Evolutionary conservation across 2,888 invertebrate species (phyloP).

Genomic region (Agrochola litura): DNA sequence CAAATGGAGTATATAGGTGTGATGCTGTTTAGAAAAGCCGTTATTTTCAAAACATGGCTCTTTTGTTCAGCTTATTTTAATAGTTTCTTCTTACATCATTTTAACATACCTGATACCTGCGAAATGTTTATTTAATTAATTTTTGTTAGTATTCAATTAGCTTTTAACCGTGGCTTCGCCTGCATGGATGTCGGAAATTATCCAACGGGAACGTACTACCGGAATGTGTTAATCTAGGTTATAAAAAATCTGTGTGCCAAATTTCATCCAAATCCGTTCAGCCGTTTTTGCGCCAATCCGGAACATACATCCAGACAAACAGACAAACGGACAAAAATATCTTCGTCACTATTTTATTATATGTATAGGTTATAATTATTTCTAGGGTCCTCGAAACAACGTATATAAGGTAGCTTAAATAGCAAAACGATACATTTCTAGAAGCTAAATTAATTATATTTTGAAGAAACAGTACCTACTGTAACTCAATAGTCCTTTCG

Average conservation of each 20-base stretch:
- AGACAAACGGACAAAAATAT: neutral
- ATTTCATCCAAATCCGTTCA: neutral
- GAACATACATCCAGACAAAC: neutral
- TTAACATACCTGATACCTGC: too few species aligned
- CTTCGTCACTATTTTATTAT: neutral
- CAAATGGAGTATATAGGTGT: too few species aligned
- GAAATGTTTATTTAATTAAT: neutral
- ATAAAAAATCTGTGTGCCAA: neutral
- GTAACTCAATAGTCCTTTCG: neutral
- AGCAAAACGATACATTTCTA: neutral
- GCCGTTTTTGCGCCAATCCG: neutral
- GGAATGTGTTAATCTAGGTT: neutral
- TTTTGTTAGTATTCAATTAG: neutral
- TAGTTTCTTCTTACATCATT: neutral
- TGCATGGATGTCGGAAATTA: neutral
- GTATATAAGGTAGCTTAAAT: neutral
- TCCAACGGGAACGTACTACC: neutral
- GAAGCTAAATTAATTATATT: conserved; percentile 10
- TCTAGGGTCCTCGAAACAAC: neutral
- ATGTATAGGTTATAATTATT: neutral
- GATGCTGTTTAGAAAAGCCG: neutral
- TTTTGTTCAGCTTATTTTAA: neutral
- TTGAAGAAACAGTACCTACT: neutral
- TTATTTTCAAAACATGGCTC: neutral
- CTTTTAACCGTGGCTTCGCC: neutral